Evolutionary conservation across 2,888 invertebrate genomes (phyloP), one percentile per base, ranked within the genome.

Genomic region (Drosophila nigritarsus): DNA sequence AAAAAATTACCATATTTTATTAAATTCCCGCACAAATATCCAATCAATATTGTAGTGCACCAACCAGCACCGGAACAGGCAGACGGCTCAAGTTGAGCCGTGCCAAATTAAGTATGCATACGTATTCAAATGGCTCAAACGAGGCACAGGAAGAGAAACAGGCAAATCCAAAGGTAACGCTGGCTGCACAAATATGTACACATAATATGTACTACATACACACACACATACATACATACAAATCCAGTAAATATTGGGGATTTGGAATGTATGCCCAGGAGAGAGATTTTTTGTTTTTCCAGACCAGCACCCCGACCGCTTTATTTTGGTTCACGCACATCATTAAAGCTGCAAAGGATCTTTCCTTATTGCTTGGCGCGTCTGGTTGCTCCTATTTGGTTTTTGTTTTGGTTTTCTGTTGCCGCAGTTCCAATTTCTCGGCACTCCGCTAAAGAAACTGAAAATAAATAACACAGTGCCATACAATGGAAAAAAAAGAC

Each of bases 1-100:
- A 87, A 83, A 63, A 79, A 87, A 85, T 91, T 91, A 82, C 78
- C 85, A 91, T 90, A 86, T 86, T 91, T 89, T 90, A 90, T 91
- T 85, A 82, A 89, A 90, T 89, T 87, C 80, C 78, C 75, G 63
- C 75, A 84, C 78, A 89, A 91, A 89, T 89, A 90, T 76, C 78
- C 86, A 90, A 90, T 90, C 88, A 89, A 90, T 88, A 83, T 82
- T 85, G 85, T 85, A 85, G 87, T 89, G 84, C 67, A 73, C 72
- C 69, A 63, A 69, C 73, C 45, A 45, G 74, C 55, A 36, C 5
- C 71, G 75, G 79, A 87, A 87, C 76, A 83, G 83, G 71, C 69
- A 66, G 58, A 11, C 48, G 38, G 27, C 20, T 24, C 29, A 63
- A 48, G 48, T n/a, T 48, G 53, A 85, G 87, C 75, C 82, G 71